Percentiles rank a stretch among this genome's conserved stretches.
phyloP scores from a whole-genome alignment of 2,888 invertebrate genomes.

The Halocaridina rubra region DNA sequence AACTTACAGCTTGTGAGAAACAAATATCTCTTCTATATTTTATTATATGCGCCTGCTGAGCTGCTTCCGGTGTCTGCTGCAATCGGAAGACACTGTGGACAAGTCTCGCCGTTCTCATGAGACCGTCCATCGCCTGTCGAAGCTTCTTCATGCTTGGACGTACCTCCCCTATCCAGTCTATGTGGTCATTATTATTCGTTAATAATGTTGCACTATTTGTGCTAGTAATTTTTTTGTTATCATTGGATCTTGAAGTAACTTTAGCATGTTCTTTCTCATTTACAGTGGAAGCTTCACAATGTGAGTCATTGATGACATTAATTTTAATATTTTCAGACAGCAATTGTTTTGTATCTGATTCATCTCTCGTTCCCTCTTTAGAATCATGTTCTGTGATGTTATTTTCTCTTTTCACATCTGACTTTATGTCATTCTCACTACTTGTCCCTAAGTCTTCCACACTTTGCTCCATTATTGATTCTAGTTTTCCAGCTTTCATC shows the following conservation, averaged over 20 bases:
- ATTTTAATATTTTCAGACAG: neutral
- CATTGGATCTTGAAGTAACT: neutral
- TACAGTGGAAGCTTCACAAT: neutral
- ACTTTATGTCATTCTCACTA: neutral
- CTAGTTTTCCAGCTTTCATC: slow-evolving; percentile 38
- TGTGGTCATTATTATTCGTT: neutral
- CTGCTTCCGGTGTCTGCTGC: slow-evolving; percentile 76
- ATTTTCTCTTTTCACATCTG: neutral
- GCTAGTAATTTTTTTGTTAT: neutral
- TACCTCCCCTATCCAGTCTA: slow-evolving; percentile 50
- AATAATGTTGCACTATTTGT: neutral
- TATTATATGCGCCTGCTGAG: slow-evolving; percentile 78
- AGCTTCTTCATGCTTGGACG: slow-evolving; percentile 84
- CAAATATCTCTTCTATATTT: slow-evolving; percentile 89
- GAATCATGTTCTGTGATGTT: neutral
- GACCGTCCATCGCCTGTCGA: slow-evolving; percentile 82
- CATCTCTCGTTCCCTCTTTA: neutral
- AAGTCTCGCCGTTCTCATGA: slow-evolving; percentile 79
- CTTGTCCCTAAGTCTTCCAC: slow-evolving; percentile 34
- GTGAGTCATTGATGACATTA: neutral
- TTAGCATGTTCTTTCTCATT: neutral
- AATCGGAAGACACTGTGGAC: slow-evolving; percentile 87
- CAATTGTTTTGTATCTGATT: neutral
- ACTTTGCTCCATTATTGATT: slow-evolving; percentile 55
- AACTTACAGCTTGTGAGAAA: slow-evolving; percentile 88